Evolutionary conservation across 2,113 vertebrate species (phyloP).

Genomic region (Sinocyclocheilus anophthalmus): DNA sequence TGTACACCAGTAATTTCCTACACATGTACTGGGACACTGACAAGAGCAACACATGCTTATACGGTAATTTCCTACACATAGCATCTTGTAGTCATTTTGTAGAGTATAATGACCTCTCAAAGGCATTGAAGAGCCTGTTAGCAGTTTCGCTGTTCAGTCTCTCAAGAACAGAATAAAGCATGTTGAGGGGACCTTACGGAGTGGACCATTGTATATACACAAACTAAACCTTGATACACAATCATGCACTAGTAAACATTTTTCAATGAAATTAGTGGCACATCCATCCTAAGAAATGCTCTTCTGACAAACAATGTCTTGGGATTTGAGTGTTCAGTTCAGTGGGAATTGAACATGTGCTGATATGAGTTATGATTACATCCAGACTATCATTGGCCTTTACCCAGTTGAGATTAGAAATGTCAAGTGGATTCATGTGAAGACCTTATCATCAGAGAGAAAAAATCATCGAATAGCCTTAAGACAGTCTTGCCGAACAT

Average conservation of each 20-base stretch:
- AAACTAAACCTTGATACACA: not conserved
- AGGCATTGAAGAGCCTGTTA: constrained; percentile 6
- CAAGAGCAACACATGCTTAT: not conserved
- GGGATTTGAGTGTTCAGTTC: not conserved
- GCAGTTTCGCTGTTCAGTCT: not conserved
- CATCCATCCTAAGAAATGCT: not conserved
- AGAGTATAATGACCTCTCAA: constrained; percentile 20
- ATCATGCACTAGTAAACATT: not conserved
- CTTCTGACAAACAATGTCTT: not conserved
- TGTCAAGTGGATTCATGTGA: constrained; percentile 41
- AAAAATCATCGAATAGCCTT: constrained; percentile 60
- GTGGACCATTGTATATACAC: not conserved
- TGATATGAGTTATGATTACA: constrained; percentile 21
- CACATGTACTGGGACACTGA: not conserved
- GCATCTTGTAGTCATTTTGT: not conserved
- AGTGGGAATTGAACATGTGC: not conserved
- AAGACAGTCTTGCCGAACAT: constrained; percentile 56
- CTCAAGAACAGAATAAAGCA: not conserved
- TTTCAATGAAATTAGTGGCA: not conserved
- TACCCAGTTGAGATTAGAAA: constrained; percentile 46
- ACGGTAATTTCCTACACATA: not conserved
- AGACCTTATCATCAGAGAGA: constrained; percentile 57
- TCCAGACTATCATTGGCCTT: constrained; percentile 31
- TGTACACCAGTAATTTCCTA: constrained; percentile 8
- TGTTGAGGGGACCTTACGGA: not conserved